A percentile compares a stretch with the other conserved stretches of the same genome.
These are phyloP conservation scores for Papilio elwesi DNA, from an alignment of 2,888 invertebrate genomes.

Conservation along the genomic window DNA sequence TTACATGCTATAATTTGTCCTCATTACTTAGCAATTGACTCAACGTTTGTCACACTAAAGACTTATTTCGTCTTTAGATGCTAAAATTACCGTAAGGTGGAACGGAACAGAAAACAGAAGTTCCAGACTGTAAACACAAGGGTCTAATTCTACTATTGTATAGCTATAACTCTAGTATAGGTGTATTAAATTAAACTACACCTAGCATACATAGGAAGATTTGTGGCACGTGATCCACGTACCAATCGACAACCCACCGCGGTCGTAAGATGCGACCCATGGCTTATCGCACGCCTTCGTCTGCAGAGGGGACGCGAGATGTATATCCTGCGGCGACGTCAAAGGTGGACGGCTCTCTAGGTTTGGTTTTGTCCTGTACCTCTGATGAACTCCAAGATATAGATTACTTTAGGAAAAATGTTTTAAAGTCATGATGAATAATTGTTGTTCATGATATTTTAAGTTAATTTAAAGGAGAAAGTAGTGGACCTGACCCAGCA, in stretches of 20 bases:
- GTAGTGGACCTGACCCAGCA: not conserved
- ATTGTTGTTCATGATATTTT: not conserved
- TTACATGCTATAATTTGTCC: too few species aligned
- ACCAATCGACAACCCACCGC: slow-evolving; percentile 15
- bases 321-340: slow-evolving; percentile 11
- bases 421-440: not conserved
- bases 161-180: too few species aligned
- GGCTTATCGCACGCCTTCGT: slow-evolving; percentile 26
- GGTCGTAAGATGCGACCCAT: not conserved
- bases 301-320: slow-evolving; percentile 2
- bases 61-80: too few species aligned
- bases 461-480: not conserved
- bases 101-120: too few species aligned
- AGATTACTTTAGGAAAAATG: not conserved
- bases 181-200: slow-evolving; percentile 8
- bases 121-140: too few species aligned
- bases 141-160: too few species aligned
- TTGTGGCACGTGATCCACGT: slow-evolving; percentile 14
- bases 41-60: too few species aligned
- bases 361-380: not conserved
- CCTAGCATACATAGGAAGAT: slow-evolving; percentile 3
- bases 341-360: slow-evolving; percentile 11
- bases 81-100: too few species aligned
- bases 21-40: too few species aligned
- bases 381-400: not conserved